Base-by-base conservation (phyloP, 1,140 invertebrate species). In the Brachionus rotundiformis region DNA sequence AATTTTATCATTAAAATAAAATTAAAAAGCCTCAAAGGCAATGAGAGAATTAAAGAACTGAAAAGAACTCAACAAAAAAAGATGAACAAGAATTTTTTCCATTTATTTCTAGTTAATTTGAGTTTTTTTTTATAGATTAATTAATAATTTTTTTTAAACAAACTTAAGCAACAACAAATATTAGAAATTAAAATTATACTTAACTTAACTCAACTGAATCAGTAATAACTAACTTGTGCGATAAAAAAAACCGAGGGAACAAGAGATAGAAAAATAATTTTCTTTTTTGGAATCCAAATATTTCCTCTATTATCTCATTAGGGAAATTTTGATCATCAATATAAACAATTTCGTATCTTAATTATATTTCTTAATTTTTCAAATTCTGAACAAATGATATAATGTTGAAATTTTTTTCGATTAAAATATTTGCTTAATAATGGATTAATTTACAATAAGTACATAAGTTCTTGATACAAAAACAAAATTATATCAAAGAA, bases 11-110 rank as follows among this genome's bases (percentile, higher is more conserved):
- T 36, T 71, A 71, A 33, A 73, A 44, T 73, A 73, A 73, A 73
- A 73, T 44, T 41, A 73, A 73, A 73, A 73, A 73, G 68, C 68
- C 68, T 73, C 68, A 73, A 73, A 73, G 68, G 68, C 68, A 73
- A 39, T 44, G 19, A 36, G 19, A 71, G 13, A 71, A 71, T 36
- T 71, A 71, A 29, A 44, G 25, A 73, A 73, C 19, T 44, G 41
- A 44, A 73, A 73, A 31, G 41, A 73, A 39, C 29, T 71, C 33
- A 71, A 39, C 23, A 41, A 44, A 27, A 44, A 16, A 33, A 68
- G 16, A 68, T 33, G 33, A 36, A 68, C 16, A 36, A 68, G 3
- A 19, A 31, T 36, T 68, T 68, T 68, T 68, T 68, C 33, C 63
- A 36, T 68, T 39, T 68, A 68, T 68, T 68, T 68, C 63, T 68